Conservation (phyloP, 1,140 invertebrate species). For the Philopotamus ludificatus region DNA sequence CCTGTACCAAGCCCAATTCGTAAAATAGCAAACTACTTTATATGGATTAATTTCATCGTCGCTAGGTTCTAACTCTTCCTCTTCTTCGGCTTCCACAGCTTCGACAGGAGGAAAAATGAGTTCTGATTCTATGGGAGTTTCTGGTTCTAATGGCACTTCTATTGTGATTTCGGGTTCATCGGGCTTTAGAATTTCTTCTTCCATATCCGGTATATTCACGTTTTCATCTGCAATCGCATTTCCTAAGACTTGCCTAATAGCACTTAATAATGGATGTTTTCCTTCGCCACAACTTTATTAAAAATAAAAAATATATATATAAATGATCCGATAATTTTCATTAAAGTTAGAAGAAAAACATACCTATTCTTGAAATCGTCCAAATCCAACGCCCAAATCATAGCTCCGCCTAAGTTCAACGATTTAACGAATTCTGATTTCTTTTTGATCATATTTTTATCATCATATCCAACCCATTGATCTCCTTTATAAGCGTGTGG, state of each 20-base stretch:
- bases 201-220: not conserved
- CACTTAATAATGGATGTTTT: constrained; percentile 70
- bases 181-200: constrained; percentile 16
- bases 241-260: constrained; percentile 67
- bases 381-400: constrained; percentile 89
- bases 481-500: constrained; percentile 82
- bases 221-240: constrained; percentile 44
- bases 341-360: constrained; percentile 11
- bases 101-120: constrained; percentile 26
- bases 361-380: constrained; percentile 77
- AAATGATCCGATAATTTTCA: not conserved
- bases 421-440: constrained; percentile 76
- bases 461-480: constrained; percentile 89
- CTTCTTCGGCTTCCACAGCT: constrained; percentile 40
- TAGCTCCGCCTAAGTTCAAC: constrained; percentile 78
- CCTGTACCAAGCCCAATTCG: constrained; percentile 91
- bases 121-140: not conserved
- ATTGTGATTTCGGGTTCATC: not conserved
- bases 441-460: constrained; percentile 71
- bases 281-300: constrained; percentile 66
- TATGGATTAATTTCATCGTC: constrained; percentile 48
- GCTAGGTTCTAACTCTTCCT: constrained; percentile 17
- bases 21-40: constrained; percentile 88
- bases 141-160: not conserved
- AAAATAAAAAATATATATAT: constrained; percentile 1